phyloP scores from a whole-genome alignment of 2,797 vertebrate species.

The Myotis planiceps region DNA sequence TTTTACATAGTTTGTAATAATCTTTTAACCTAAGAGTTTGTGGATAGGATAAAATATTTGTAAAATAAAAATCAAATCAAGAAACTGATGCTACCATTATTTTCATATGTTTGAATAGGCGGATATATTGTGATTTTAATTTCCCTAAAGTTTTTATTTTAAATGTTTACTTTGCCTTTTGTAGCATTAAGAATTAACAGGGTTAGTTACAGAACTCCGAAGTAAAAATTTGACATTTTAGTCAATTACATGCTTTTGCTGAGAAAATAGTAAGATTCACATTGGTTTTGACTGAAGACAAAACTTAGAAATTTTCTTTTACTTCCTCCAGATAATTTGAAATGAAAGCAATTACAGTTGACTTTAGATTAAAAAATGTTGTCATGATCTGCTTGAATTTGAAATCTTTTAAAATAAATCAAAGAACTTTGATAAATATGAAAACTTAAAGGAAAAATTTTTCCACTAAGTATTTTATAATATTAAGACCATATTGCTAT shows the following conservation, averaged over 20 bases:
- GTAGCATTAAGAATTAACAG: not conserved
- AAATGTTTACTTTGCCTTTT: not conserved
- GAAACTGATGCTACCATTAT: not conserved
- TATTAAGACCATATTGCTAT: not conserved
- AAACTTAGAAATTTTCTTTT: conserved; percentile 43
- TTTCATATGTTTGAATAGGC: conserved; percentile 29
- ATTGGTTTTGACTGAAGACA: conserved; percentile 29
- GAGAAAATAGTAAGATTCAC: conserved; percentile 31
- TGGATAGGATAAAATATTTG: not conserved
- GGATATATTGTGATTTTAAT: conserved; percentile 5
- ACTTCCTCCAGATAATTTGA: not conserved
- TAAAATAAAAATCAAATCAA: conserved; percentile 29
- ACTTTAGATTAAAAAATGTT: conserved; percentile 20
- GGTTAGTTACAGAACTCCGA: conserved; percentile 9
- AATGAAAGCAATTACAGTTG: not conserved
- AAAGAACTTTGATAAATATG: conserved; percentile 25
- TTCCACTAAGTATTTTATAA: conserved; percentile 21
- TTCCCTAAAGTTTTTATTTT: conserved; percentile 20
- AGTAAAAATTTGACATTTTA: not conserved
- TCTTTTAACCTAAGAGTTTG: not conserved
- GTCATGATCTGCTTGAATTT: conserved; percentile 35
- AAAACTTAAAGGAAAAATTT: conserved; percentile 42
- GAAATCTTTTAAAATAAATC: conserved; percentile 18
- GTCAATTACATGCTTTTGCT: not conserved
- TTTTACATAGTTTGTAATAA: conserved; percentile 46